Percentiles rank a stretch among this genome's conserved stretches.
Evolutionary conservation across 2,888 invertebrate species (phyloP).

Genomic region (Drosophila engyochracea): DNA sequence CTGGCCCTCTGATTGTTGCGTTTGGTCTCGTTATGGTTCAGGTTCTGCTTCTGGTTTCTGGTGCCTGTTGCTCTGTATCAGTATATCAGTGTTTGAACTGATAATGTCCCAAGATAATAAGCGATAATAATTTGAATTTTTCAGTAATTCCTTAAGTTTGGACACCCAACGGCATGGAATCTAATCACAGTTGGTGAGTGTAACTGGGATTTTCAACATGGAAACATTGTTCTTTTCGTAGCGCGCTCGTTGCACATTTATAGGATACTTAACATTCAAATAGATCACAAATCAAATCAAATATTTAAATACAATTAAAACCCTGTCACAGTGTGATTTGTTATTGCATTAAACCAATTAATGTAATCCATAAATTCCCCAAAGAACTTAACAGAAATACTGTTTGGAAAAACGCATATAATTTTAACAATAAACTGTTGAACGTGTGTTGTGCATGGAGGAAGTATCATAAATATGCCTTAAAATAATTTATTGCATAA

Average conservation of each 20-base stretch:
- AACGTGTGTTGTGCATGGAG: slow-evolving; percentile 26
- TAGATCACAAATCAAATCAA: slow-evolving; percentile 6
- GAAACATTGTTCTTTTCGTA: slow-evolving; percentile 62
- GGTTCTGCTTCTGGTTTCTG: slow-evolving; percentile 31
- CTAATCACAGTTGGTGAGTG: slow-evolving; percentile 84
- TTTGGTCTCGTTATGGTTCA: slow-evolving; percentile 37
- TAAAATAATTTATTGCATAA: slow-evolving; percentile 33
- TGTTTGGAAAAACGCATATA: slow-evolving; percentile 3
- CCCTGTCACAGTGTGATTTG: slow-evolving; percentile 12
- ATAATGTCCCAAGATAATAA: slow-evolving; percentile 85
- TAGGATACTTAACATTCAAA: slow-evolving; percentile 19
- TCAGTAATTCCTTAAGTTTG: slow-evolving; percentile 84
- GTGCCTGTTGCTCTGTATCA: slow-evolving; percentile 74
- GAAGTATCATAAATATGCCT: slow-evolving; percentile 41
- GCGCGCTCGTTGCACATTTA: slow-evolving; percentile 37
- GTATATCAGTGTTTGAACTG: slow-evolving; percentile 85
- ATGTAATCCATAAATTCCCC: slow-evolving; percentile 22
- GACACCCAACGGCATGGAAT: slow-evolving; percentile 76
- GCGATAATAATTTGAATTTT: slow-evolving; percentile 85
- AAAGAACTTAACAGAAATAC: slow-evolving; percentile 10
- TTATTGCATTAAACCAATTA: slow-evolving; percentile 27
- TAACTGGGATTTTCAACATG: slow-evolving; percentile 84
- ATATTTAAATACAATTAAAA: slow-evolving; percentile 7
- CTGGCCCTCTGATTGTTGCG: slow-evolving; percentile 26
- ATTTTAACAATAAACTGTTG: slow-evolving; percentile 11